A percentile compares a stretch with the other conserved stretches of the same genome.
phyloP scores from a whole-genome alignment of 2,888 invertebrate species.

The Ochlodes sylvanus region DNA sequence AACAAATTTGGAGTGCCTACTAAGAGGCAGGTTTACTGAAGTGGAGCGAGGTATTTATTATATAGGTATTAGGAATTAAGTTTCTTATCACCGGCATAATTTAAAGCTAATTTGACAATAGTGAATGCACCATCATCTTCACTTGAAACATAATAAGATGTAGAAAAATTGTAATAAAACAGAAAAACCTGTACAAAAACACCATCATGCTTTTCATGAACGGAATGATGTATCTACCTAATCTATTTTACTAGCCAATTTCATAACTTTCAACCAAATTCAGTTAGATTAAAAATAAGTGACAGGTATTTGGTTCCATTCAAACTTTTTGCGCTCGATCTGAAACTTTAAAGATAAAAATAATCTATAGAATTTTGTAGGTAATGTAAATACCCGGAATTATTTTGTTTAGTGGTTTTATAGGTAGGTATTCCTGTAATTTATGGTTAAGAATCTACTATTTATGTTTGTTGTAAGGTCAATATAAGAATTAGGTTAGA shows the following conservation, averaged over 20 bases:
- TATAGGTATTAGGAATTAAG: no score
- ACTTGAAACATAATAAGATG: background rate
- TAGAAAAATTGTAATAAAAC: background rate
- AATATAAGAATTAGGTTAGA: no score
- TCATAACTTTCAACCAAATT: constrained; percentile 8
- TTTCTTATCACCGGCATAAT: no score
- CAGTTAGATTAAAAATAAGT: constrained; percentile 5
- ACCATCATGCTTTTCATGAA: background rate
- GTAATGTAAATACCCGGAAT: no score
- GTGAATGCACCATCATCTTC: background rate
- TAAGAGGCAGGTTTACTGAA: no score
- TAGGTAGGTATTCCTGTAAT: no score
- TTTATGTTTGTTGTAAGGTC: no score
- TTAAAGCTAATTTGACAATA: no score
- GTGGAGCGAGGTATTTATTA: no score
- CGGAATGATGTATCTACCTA: constrained; percentile 1
- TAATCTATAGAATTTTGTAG: background rate
- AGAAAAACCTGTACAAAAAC: background rate
- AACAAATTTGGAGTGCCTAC: no score
- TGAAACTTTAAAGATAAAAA: background rate
- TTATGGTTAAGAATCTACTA: no score
- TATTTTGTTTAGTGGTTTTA: no score
- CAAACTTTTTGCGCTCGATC: constrained; percentile 1
- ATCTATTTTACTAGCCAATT: constrained; percentile 13
- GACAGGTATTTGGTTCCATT: constrained; percentile 1